Conservation (phyloP, 2,888 invertebrate species). For the Elysia crispata region DNA sequence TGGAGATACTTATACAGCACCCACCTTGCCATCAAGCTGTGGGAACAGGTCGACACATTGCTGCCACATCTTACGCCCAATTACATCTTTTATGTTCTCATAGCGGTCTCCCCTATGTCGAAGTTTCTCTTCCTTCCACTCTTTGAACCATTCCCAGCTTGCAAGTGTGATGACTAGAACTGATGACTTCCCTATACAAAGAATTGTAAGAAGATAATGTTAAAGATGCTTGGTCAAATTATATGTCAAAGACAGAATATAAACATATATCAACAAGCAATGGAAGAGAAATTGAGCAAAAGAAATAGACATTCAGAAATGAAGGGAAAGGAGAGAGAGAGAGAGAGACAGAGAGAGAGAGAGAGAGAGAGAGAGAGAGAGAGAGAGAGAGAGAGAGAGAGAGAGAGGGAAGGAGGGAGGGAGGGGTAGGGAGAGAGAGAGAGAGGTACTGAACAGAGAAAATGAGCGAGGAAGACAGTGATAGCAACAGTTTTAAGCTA, state of each 20-base stretch:
- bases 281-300: no score
- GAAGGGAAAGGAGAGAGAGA: no score
- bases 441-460: neutral
- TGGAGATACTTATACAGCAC: no score
- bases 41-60: conserved; percentile 69
- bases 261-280: no score
- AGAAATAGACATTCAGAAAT: no score
- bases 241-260: no score
- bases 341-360: conserved; percentile 14
- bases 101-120: conserved; percentile 73
- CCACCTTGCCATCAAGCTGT: conserved; percentile 69
- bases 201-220: no score
- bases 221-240: neutral
- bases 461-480: neutral
- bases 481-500: no score
- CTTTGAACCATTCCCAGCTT: conserved; percentile 73
- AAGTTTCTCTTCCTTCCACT: conserved; percentile 69
- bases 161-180: conserved; percentile 70
- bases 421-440: neutral
- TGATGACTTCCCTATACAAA: conserved; percentile 67
- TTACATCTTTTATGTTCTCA: conserved; percentile 68
- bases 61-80: conserved; percentile 68
- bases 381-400: conserved; percentile 13
- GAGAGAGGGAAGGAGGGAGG: neutral
- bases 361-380: conserved; percentile 15